Base-by-base conservation (phyloP, 2,888 invertebrate genomes). In the Ceramica pisi region DNA sequence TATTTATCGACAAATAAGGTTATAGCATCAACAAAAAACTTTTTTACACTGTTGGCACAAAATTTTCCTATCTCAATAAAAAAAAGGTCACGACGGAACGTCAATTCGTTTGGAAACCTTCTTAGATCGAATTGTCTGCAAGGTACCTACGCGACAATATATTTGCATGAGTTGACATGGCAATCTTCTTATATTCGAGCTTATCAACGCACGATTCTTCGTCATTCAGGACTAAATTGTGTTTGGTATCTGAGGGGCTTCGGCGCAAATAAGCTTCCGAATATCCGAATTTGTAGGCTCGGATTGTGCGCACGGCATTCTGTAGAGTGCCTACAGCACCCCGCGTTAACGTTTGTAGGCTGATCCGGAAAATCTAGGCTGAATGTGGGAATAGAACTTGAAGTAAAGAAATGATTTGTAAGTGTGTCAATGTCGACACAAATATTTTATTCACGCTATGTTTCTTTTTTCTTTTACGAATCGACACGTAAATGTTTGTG, bases 171-270 rank as follows among this genome's bases (percentile, higher is more conserved):
- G 85, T 86, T 87, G 87, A 82, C 88, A 87, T 88, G 84, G 86
- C 88, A 90, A 90, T 88, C 88, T 90, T 86, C 87, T 90, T 91
- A 91, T 90, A 92, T 90, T 88, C 80, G 87, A 82, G 88, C 90
- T 92, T 92, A 92, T 92, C 92, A 92, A 90, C 88, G 84, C 83
- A 87, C 90, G 88, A 89, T 89, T 90, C 87, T 87, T 86, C 87
- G 88, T 89, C 89, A 88, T 91, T 91, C 89, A 83, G 82, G 81
- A 76, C 87, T 85, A 87, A 92, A 92, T 92, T 92, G 90, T 87
- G 82, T 89, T 89, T 84, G 84, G 83, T 84, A 86, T 82, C 83
- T 84, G 78, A 66, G 80, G 82, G 81, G 80, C 79, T 83, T 76
- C 71, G 75, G 67, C 76, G 82, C 82, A 88, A 85, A 84, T 88